phyloP scores from a whole-genome alignment of 2,113 vertebrate genomes.

The Ibidorhyncha struthersii region DNA sequence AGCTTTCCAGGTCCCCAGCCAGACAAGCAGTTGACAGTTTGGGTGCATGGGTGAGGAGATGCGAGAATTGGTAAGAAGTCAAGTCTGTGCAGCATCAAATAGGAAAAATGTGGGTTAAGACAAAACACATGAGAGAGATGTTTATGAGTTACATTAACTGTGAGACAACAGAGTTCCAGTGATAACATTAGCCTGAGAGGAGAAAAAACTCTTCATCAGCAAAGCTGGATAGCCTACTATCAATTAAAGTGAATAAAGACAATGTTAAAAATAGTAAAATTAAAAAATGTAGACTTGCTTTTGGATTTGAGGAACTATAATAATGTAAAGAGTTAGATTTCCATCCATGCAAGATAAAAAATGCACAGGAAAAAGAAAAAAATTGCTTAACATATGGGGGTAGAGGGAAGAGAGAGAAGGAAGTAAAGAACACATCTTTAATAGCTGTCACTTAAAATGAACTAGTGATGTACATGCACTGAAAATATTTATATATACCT shows the following conservation, averaged over 20 bases:
- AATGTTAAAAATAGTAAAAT: conserved; percentile 10
- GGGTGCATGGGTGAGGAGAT: background rate
- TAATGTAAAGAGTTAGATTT: background rate
- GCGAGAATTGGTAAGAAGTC: background rate
- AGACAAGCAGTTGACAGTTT: background rate
- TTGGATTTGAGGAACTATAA: background rate
- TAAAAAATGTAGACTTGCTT: background rate
- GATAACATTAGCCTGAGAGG: conserved; percentile 20
- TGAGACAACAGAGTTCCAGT: conserved; percentile 9
- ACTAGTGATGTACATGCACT: background rate
- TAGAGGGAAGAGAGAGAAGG: background rate
- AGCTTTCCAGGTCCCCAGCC: background rate
- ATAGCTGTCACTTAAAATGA: background rate
- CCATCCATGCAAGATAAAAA: background rate
- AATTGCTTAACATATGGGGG: background rate
- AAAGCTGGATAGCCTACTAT: background rate
- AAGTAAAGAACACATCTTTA: background rate
- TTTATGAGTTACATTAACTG: conserved; percentile 37
- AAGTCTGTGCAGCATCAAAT: background rate
- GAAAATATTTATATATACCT: background rate
- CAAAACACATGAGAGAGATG: background rate
- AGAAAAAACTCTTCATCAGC: conserved; percentile 8
- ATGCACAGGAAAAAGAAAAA: background rate
- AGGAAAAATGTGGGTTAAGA: conserved; percentile 18
- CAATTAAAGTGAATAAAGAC: background rate